Percentiles rank a stretch among this genome's conserved stretches.
Conservation (phyloP, 1,140 invertebrate species). For the Vanessa tameamea region DNA sequence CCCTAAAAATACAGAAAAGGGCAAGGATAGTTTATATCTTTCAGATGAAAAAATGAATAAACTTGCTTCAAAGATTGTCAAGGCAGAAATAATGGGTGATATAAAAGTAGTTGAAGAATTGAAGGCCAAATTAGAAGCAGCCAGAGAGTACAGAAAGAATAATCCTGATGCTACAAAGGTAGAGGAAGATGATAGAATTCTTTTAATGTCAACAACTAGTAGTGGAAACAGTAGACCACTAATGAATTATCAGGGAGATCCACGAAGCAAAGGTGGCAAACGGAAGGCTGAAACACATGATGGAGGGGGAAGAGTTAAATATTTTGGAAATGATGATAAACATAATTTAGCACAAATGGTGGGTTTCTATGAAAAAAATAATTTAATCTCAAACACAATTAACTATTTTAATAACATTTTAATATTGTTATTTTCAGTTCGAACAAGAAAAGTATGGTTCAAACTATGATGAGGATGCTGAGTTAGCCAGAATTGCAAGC, state of each 20-base stretch:
- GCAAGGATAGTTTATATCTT: slow-evolving; percentile 65
- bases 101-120: slow-evolving; percentile 84
- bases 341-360: slow-evolving; percentile 93
- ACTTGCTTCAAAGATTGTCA: slow-evolving; percentile 92
- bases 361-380: slow-evolving; percentile 49
- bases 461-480: slow-evolving; percentile 89
- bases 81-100: slow-evolving; percentile 95
- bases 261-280: slow-evolving; percentile 75
- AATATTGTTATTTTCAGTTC: slow-evolving; percentile 83
- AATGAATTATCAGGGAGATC: slow-evolving; percentile 71
- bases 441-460: slow-evolving; percentile 93
- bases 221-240: slow-evolving; percentile 84
- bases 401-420: slow-evolving; percentile 7
- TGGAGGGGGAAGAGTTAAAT: slow-evolving; percentile 87
- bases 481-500: slow-evolving; percentile 88
- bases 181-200: slow-evolving; percentile 82
- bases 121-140: slow-evolving; percentile 87
- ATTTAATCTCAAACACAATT: no score
- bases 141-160: slow-evolving; percentile 82
- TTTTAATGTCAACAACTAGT: slow-evolving; percentile 87
- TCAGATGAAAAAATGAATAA: slow-evolving; percentile 93
- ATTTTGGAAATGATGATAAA: slow-evolving; percentile 95
- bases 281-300: slow-evolving; percentile 88
- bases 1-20: slow-evolving; percentile 32
- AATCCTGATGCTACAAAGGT: slow-evolving; percentile 58